A percentile compares a stretch with the other conserved stretches of the same genome.
These are phyloP conservation scores for Cantharis nigra DNA, from an alignment of 2,888 invertebrate species.

Conservation along the genomic window DNA sequence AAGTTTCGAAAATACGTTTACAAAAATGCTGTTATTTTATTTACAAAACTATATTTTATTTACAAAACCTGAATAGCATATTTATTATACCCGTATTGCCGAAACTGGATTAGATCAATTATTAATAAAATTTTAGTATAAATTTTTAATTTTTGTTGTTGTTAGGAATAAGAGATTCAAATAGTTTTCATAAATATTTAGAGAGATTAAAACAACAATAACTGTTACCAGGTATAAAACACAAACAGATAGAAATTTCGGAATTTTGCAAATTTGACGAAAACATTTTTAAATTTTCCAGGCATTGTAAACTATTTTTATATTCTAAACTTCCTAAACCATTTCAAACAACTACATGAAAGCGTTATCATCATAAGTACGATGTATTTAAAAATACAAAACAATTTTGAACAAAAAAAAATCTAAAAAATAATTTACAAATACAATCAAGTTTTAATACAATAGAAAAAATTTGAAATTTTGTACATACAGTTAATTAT, in stretches of 20 bases:
- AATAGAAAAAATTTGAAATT: not conserved
- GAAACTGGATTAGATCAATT: not conserved
- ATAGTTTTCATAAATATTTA: not conserved
- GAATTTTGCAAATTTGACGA: not conserved
- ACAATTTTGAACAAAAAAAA: not conserved
- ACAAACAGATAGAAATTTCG: not conserved
- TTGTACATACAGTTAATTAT: not conserved
- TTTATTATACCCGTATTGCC: not conserved
- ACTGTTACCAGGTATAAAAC: too few species aligned
- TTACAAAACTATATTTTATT: not conserved
- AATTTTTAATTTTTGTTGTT: too few species aligned
- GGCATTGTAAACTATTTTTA: not conserved
- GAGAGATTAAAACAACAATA: not conserved
- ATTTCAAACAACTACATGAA: not conserved
- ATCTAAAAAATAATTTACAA: not conserved
- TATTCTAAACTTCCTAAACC: not conserved
- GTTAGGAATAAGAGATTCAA: too few species aligned
- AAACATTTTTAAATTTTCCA: not conserved
- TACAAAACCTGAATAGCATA: not conserved
- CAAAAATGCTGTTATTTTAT: not conserved
- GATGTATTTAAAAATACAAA: not conserved
- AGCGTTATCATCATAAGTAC: not conserved
- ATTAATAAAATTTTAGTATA: too few species aligned
- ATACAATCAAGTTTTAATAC: not conserved
- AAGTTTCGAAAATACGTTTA: not conserved